Evolutionary conservation across 2,797 vertebrate species (phyloP).

Genomic region (Danio aesculapii): DNA sequence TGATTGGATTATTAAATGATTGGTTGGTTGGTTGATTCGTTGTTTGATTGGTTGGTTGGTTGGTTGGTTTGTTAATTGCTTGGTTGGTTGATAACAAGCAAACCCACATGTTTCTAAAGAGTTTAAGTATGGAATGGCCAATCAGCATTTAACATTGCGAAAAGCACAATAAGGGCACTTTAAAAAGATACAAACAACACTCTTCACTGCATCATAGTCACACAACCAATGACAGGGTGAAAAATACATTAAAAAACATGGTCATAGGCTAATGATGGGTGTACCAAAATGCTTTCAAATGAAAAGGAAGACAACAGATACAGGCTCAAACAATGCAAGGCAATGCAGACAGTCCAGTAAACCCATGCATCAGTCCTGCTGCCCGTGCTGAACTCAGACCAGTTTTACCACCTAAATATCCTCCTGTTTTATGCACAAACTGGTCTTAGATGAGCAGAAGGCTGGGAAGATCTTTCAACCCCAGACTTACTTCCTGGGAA

Average conservation of each 20-base stretch:
- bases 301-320: background rate
- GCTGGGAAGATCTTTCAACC: conserved; percentile 31
- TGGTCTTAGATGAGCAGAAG: conserved; percentile 51
- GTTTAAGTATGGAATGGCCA: too few species aligned
- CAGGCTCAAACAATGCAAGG: conserved; percentile 1
- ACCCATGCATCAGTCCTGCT: conserved; percentile 29
- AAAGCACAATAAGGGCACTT: too few species aligned
- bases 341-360: conserved; percentile 10
- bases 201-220: background rate
- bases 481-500: conserved; percentile 62
- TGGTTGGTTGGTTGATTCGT: too few species aligned
- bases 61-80: too few species aligned
- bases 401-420: background rate
- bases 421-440: conserved; percentile 6
- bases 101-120: too few species aligned
- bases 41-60: too few species aligned
- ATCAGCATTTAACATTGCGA: too few species aligned
- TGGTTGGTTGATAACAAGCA: too few species aligned
- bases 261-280: background rate
- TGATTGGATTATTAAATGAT: too few species aligned
- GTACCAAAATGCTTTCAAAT: background rate
- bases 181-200: background rate
- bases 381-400: conserved; percentile 29
- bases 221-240: background rate
- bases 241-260: background rate